phyloP scores from a whole-genome alignment of 2,113 vertebrate genomes.

The Percopsis transmontana region DNA sequence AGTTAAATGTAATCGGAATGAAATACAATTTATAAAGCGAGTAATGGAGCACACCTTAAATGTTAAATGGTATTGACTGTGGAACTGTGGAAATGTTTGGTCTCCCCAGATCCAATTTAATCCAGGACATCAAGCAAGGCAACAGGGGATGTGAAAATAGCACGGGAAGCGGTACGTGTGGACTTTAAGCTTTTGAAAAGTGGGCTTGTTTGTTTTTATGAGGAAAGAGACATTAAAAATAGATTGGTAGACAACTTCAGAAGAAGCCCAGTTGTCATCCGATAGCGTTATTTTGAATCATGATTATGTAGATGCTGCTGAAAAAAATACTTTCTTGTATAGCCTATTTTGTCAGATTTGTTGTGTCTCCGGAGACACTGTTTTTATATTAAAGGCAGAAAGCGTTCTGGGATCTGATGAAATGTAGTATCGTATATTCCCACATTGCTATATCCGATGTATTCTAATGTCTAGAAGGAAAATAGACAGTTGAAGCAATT shows the following conservation, averaged over 20 bases:
- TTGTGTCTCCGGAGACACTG: slow-evolving; percentile 58
- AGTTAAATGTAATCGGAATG: background rate
- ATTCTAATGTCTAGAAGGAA: slow-evolving; percentile 12
- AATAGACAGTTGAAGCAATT: slow-evolving; percentile 8
- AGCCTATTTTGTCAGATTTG: slow-evolving; percentile 66
- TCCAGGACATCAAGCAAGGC: slow-evolving; percentile 89
- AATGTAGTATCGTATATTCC: slow-evolving; percentile 35
- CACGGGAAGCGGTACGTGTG: slow-evolving; percentile 71
- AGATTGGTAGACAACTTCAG: slow-evolving; percentile 26
- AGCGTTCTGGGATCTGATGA: slow-evolving; percentile 22
- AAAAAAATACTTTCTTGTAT: slow-evolving; percentile 58
- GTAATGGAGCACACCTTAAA: background rate
- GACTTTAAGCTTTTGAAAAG: background rate
- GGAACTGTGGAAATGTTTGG: background rate
- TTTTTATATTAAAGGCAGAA: slow-evolving; percentile 69
- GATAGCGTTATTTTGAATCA: slow-evolving; percentile 57
- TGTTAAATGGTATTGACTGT: slow-evolving; percentile 17
- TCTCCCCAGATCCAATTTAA: slow-evolving; percentile 76
- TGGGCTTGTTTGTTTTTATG: slow-evolving; percentile 11
- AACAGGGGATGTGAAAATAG: slow-evolving; percentile 84
- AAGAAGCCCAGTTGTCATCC: slow-evolving; percentile 52
- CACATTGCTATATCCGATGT: slow-evolving; percentile 18
- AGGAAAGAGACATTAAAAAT: slow-evolving; percentile 56
- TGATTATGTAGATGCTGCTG: slow-evolving; percentile 55
- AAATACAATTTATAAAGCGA: background rate